These are phyloP conservation scores for Sesia apiformis DNA, from an alignment of 2,888 invertebrate genomes.

Conservation along the genomic window DNA sequence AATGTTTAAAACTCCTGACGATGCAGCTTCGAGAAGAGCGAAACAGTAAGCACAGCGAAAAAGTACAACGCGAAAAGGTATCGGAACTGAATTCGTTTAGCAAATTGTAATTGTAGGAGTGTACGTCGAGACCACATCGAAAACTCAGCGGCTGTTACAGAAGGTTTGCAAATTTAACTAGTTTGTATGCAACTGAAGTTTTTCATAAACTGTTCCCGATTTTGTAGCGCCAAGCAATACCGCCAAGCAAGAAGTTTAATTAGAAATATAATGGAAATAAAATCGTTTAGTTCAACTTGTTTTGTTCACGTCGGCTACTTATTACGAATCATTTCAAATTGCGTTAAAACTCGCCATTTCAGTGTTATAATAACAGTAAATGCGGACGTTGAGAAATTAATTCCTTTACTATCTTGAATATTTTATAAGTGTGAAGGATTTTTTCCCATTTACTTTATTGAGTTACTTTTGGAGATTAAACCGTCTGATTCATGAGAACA, in stretches of 20 bases:
- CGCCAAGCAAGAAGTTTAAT: conserved; percentile 47
- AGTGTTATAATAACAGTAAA: not conserved
- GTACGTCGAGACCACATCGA: conserved; percentile 23
- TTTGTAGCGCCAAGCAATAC: conserved; percentile 30
- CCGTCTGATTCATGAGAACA: not conserved
- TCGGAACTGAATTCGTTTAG: conserved; percentile 24
- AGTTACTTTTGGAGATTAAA: not conserved
- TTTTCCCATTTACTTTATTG: not conserved
- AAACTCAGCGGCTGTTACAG: conserved; percentile 26
- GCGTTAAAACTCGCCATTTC: not conserved
- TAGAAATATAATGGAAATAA: conserved; percentile 32
- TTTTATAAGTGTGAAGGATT: not conserved
- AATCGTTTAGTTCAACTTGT: conserved; percentile 32
- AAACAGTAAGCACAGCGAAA: not conserved
- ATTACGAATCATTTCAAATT: not conserved
- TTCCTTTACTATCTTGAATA: not conserved
- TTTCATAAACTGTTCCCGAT: conserved; percentile 46
- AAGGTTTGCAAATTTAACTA: conserved; percentile 41
- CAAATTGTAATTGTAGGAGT: conserved; percentile 32
- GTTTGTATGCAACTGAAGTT: conserved; percentile 52
- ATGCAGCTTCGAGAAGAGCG: not conserved
- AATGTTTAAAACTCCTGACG: not conserved
- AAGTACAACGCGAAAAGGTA: not conserved
- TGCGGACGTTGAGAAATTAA: not conserved
- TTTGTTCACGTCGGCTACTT: conserved; percentile 28